phyloP scores from a whole-genome alignment of 2,888 invertebrate species.

The Clostera curtula region DNA sequence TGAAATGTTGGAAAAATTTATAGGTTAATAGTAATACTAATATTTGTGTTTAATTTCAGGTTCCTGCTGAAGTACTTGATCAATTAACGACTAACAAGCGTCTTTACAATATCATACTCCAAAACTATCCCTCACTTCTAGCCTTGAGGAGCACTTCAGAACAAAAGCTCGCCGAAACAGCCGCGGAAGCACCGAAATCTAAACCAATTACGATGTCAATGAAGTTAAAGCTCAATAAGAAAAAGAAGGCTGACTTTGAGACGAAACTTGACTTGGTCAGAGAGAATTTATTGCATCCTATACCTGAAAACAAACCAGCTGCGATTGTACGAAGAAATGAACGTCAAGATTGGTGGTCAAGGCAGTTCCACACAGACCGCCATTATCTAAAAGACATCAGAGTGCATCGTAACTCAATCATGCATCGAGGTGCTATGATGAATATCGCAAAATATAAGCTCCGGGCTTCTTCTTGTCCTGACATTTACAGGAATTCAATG shows the following conservation, averaged over 20 bases:
- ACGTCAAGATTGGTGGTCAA: conserved; percentile 57
- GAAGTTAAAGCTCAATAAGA: conserved; percentile 68
- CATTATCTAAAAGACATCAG: conserved; percentile 82
- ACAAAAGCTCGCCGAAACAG: conserved; percentile 68
- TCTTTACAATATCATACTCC: conserved; percentile 80
- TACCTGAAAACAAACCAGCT: conserved; percentile 58
- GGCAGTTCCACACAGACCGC: conserved; percentile 75
- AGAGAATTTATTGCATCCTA: conserved; percentile 58
- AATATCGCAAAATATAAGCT: conserved; percentile 89
- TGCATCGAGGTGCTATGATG: conserved; percentile 90
- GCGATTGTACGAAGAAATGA: conserved; percentile 36
- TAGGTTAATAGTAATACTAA: conserved; percentile 2
- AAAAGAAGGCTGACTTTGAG: conserved; percentile 41
- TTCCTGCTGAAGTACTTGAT: conserved; percentile 82
- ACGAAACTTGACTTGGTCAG: conserved; percentile 54
- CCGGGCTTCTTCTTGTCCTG: conserved; percentile 93
- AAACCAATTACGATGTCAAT: conserved; percentile 79
- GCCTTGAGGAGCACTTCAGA: conserved; percentile 79
- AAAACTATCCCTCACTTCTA: conserved; percentile 82
- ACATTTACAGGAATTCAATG: conserved; percentile 92
- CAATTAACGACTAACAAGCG: conserved; percentile 77
- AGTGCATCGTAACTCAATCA: conserved; percentile 87
- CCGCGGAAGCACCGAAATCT: conserved; percentile 39
- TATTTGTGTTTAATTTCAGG: conserved; percentile 47
- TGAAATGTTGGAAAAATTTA: no score